phyloP scores from a whole-genome alignment of 2,113 vertebrate genomes.

The Papio anubis region DNA sequence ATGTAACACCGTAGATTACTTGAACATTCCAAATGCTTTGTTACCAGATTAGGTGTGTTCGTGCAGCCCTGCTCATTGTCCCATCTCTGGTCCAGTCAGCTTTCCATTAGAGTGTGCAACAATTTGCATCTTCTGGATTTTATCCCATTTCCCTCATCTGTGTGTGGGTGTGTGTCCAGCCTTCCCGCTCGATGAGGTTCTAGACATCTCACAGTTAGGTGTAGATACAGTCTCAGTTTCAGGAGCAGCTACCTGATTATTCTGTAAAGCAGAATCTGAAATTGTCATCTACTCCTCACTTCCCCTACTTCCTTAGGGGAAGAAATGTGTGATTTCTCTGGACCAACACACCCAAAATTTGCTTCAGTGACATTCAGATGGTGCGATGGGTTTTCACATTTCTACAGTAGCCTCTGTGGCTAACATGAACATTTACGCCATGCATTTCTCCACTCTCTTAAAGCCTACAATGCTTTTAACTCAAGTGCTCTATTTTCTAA shows the following conservation, averaged over 20 bases:
- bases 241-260: background rate
- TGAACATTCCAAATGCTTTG: background rate
- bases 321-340: background rate
- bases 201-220: background rate
- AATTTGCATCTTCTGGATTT: background rate
- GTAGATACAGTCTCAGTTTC: background rate
- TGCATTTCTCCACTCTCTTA: background rate
- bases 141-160: too few species aligned
- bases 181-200: background rate
- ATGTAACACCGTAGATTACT: background rate
- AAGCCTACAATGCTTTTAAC: background rate
- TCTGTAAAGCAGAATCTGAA: background rate
- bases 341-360: background rate
- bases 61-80: fast-evolving
- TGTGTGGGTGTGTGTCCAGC: background rate
- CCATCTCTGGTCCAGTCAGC: background rate
- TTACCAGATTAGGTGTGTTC: background rate
- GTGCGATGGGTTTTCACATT: background rate
- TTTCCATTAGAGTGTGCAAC: background rate
- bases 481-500: background rate
- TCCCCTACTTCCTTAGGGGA: background rate
- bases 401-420: background rate
- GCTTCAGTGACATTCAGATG: background rate
- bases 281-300: background rate
- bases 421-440: background rate